Conservation (phyloP, 2,113 vertebrate genomes). For the Ibidorhyncha struthersii region DNA sequence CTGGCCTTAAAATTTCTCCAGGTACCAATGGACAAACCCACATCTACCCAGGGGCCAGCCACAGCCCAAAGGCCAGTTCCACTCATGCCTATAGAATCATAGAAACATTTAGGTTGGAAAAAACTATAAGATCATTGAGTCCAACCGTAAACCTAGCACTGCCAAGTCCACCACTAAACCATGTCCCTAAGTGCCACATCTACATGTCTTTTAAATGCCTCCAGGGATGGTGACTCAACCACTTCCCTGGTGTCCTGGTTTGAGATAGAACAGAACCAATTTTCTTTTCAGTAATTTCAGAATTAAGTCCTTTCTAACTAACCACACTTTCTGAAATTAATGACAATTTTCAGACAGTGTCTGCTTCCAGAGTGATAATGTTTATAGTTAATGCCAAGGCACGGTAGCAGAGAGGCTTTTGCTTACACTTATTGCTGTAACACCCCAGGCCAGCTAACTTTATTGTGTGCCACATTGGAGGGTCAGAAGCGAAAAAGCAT, state of each 20-base stretch:
- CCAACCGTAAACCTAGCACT: neutral
- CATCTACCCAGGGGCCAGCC: neutral
- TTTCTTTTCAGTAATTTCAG: neutral
- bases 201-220: neutral
- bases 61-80: neutral
- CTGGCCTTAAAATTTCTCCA: neutral
- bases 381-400: neutral
- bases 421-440: neutral
- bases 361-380: neutral
- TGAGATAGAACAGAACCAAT: neutral
- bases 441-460: neutral
- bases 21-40: neutral
- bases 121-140: neutral
- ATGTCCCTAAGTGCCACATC: rapidly evolving
- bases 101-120: neutral
- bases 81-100: rapidly evolving
- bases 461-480: neutral
- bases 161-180: neutral
- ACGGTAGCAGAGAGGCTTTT: neutral
- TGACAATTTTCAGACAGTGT: neutral
- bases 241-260: neutral
- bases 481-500: neutral
- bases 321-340: neutral
- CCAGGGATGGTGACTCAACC: neutral
- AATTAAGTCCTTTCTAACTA: neutral